Conservation (phyloP, 2,113 vertebrate genomes). For the Ameiurus melas region DNA sequence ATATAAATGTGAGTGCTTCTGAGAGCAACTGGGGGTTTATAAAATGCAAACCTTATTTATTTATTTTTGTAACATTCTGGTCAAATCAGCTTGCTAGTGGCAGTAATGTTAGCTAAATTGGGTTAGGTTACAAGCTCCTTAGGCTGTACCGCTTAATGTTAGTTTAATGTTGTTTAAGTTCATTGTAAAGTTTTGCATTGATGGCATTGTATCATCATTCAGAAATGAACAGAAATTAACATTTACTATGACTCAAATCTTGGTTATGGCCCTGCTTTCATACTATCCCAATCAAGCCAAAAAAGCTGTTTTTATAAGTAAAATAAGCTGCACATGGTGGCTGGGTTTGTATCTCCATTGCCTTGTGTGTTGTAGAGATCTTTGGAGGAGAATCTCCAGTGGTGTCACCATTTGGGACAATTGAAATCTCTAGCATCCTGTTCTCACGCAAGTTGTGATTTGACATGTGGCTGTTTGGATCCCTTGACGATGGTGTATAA, state of each 20-base stretch:
- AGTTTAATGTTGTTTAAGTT: background rate
- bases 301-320: background rate
- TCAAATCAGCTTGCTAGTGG: background rate
- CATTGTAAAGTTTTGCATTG: background rate
- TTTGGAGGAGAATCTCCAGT: background rate
- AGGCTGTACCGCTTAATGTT: background rate
- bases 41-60: background rate
- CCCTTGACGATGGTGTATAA: background rate
- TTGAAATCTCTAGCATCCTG: background rate
- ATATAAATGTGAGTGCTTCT: background rate
- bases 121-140: background rate
- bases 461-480: background rate
- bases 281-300: background rate
- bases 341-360: background rate
- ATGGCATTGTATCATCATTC: background rate
- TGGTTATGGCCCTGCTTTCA: background rate
- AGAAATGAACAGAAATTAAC: background rate
- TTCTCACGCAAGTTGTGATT: background rate
- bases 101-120: background rate
- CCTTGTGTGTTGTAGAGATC: background rate
- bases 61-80: background rate
- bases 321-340: background rate
- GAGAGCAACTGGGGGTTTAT: background rate
- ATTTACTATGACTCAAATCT: background rate
- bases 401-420: constrained; percentile 5